phyloP scores from a whole-genome alignment of 2,113 vertebrate genomes.

The Hucho hucho region DNA sequence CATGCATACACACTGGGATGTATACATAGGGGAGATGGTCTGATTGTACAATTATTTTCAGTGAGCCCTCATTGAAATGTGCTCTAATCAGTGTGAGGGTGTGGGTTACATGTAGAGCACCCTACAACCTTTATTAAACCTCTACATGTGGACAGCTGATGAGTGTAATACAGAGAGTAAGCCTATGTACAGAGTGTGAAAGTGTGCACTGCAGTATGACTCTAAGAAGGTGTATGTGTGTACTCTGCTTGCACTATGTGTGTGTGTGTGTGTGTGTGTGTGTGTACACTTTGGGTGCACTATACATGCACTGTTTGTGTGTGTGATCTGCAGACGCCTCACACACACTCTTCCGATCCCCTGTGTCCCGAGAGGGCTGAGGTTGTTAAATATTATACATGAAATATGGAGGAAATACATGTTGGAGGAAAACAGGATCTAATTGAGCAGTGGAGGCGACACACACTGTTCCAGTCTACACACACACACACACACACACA shows the following conservation, averaged over 20 bases:
- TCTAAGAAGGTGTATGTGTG: too few relatives aligned
- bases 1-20: too few relatives aligned
- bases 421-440: conserved; percentile 29
- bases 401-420: conserved; percentile 51
- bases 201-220: too few relatives aligned
- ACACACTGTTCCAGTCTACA: neutral
- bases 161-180: too few relatives aligned
- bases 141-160: too few relatives aligned
- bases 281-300: too few relatives aligned
- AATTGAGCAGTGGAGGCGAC: conserved; percentile 24
- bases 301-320: too few relatives aligned
- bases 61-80: too few relatives aligned
- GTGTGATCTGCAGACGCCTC: conserved; percentile 27
- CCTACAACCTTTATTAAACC: neutral
- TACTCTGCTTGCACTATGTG: too few relatives aligned
- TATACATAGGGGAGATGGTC: conserved; percentile 1
- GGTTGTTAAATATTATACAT: conserved; percentile 60
- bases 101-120: neutral
- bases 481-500: neutral
- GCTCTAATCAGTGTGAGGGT: neutral
- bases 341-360: conserved; percentile 12
- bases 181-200: too few relatives aligned
- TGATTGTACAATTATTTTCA: too few relatives aligned
- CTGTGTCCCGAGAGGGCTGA: conserved; percentile 11
- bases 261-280: too few relatives aligned